Percentiles rank a stretch among this genome's conserved stretches.
phyloP scores from a whole-genome alignment of 2,888 invertebrate species.

The Synanthedon tipuliformis region DNA sequence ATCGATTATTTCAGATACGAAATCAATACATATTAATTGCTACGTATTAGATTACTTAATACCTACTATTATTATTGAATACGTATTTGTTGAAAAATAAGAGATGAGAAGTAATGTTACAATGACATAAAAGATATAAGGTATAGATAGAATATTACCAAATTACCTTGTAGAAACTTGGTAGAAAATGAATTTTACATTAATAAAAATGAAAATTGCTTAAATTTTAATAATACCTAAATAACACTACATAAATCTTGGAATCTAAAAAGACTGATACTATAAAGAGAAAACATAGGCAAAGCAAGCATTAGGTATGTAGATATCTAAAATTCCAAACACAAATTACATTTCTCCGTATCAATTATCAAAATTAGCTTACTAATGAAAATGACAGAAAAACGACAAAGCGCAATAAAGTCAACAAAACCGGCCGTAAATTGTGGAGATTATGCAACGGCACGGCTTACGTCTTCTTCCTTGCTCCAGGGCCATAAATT shows the following conservation, averaged over 20 bases:
- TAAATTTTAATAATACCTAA: too few relatives aligned
- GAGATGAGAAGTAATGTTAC: too few relatives aligned
- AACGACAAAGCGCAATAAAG: constrained; percentile 46
- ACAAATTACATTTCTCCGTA: neutral
- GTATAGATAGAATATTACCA: too few relatives aligned
- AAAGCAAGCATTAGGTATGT: neutral
- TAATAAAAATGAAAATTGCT: too few relatives aligned
- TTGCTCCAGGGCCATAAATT: constrained; percentile 62
- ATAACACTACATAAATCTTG: too few relatives aligned
- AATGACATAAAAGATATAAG: too few relatives aligned
- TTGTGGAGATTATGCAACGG: constrained; percentile 64
- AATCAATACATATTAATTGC: constrained; percentile 1
- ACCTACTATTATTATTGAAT: too few relatives aligned
- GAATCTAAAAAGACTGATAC: too few relatives aligned
- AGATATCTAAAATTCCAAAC: constrained; percentile 2
- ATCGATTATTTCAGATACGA: constrained; percentile 29
- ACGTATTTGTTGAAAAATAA: too few relatives aligned
- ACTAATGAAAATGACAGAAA: constrained; percentile 25
- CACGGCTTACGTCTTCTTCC: constrained; percentile 61
- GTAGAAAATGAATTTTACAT: too few relatives aligned
- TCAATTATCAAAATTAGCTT: neutral
- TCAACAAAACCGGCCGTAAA: constrained; percentile 58
- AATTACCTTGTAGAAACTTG: too few relatives aligned
- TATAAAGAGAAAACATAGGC: neutral
- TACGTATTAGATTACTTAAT: too few relatives aligned